Percentiles rank a stretch among this genome's conserved stretches.
Evolutionary conservation across 2,888 invertebrate genomes (phyloP).

Genomic region (Phrixothrix hirtus): DNA sequence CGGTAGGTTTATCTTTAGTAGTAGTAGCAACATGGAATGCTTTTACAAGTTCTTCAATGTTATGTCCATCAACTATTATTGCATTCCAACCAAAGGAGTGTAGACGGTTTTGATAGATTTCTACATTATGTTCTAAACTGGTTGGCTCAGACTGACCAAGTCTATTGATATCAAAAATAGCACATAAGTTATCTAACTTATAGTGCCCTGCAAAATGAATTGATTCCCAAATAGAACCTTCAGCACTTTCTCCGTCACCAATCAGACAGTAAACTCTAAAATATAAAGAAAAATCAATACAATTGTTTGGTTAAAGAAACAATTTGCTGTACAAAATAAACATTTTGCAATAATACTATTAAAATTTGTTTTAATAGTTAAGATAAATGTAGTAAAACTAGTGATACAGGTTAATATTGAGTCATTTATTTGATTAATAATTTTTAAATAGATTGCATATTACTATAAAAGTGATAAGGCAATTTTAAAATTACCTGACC

Average conservation of each 20-base stretch:
- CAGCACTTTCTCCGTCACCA: constrained; percentile 98
- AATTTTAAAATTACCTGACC: too few species aligned
- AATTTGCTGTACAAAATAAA: too few species aligned
- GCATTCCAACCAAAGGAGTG: constrained; percentile 92
- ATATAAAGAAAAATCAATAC: too few species aligned
- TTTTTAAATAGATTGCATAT: background rate
- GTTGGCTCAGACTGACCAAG: constrained; percentile 97
- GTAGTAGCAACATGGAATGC: constrained; percentile 80
- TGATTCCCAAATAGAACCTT: constrained; percentile 98
- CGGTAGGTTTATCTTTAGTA: constrained; percentile 84
- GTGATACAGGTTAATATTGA: background rate
- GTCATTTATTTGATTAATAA: background rate
- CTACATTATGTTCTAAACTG: constrained; percentile 88
- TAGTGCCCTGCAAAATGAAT: constrained; percentile 93
- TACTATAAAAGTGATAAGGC: background rate
- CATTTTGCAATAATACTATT: background rate
- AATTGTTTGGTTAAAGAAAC: too few species aligned
- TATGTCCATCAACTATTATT: constrained; percentile 94
- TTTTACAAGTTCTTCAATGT: constrained; percentile 87
- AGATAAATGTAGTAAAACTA: too few species aligned
- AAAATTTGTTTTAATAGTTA: background rate
- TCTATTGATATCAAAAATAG: constrained; percentile 96
- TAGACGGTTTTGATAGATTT: constrained; percentile 80
- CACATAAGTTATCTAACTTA: constrained; percentile 94
- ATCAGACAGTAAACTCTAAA: constrained; percentile 90